A percentile compares a stretch with the other conserved stretches of the same genome.
phyloP scores from a whole-genome alignment of 2,888 invertebrate genomes.

The Spodoptera exigua region DNA sequence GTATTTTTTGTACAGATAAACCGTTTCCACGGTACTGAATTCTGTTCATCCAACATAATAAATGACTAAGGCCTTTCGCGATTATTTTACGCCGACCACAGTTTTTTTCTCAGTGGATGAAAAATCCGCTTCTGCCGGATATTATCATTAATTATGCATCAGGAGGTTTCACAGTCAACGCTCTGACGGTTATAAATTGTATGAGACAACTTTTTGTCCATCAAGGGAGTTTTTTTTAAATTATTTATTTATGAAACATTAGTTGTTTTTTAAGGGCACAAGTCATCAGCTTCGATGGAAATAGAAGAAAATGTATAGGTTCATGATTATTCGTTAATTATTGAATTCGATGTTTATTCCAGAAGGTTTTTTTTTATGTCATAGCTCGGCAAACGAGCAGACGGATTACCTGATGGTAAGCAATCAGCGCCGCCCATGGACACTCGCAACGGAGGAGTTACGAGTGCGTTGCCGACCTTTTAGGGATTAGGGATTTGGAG shows the following conservation, averaged over 20 bases:
- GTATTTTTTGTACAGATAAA: slow-evolving; percentile 32
- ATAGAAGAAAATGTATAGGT: too few relatives aligned
- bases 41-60: slow-evolving; percentile 68
- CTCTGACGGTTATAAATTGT: slow-evolving; percentile 77
- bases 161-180: slow-evolving; percentile 70
- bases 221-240: slow-evolving; percentile 34
- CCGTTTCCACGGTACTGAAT: slow-evolving; percentile 59
- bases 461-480: too few relatives aligned
- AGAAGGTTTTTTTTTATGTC: too few relatives aligned
- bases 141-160: slow-evolving; percentile 89
- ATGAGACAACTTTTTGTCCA: slow-evolving; percentile 59
- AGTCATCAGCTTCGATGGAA: background rate
- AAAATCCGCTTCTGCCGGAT: slow-evolving; percentile 84
- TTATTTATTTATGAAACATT: slow-evolving; percentile 52
- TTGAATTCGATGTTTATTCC: too few relatives aligned
- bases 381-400: too few relatives aligned
- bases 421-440: too few relatives aligned
- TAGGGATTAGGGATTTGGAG: too few relatives aligned
- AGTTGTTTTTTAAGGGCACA: slow-evolving; percentile 23
- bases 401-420: too few relatives aligned
- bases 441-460: too few relatives aligned
- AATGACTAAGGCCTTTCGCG: slow-evolving; percentile 78
- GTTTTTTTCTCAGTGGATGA: slow-evolving; percentile 79
- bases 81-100: slow-evolving; percentile 80
- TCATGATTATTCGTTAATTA: too few relatives aligned